phyloP scores from a whole-genome alignment of 2,797 vertebrate species.

The Melanotaenia maccullochi region DNA sequence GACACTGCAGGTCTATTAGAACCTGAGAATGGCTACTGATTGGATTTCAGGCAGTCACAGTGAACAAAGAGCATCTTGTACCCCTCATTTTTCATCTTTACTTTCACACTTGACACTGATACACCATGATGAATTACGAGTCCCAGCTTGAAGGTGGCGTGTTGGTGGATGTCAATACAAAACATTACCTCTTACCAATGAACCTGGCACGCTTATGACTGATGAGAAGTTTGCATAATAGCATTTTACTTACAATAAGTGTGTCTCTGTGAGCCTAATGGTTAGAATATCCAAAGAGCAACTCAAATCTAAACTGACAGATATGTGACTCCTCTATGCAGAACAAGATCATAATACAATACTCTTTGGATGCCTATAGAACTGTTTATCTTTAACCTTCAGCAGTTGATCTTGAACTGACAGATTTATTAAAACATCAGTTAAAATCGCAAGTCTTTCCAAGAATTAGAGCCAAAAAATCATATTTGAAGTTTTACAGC shows the following conservation, averaged over 20 bases:
- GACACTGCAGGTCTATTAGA: not conserved
- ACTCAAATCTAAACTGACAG: constrained; percentile 10
- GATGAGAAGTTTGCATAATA: not conserved
- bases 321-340: constrained; percentile 6
- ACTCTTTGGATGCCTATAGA: not conserved
- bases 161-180: not conserved
- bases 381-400: constrained; percentile 13
- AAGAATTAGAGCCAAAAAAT: constrained; percentile 21
- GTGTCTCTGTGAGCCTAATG: not conserved
- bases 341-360: not conserved
- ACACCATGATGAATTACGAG: no score
- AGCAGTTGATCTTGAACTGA: constrained; percentile 29
- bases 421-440: constrained; percentile 24
- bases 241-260: not conserved
- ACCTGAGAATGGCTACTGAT: not conserved
- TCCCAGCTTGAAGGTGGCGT: not conserved
- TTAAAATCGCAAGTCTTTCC: constrained; percentile 10
- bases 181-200: not conserved
- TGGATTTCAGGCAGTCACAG: no score
- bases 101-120: no score
- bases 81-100: no score
- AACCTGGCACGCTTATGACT: not conserved
- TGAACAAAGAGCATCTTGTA: no score
- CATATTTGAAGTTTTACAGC: not conserved
- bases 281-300: not conserved